Evolutionary conservation across 2,797 vertebrate genomes (phyloP).

Genomic region (Staurois parvus): DNA sequence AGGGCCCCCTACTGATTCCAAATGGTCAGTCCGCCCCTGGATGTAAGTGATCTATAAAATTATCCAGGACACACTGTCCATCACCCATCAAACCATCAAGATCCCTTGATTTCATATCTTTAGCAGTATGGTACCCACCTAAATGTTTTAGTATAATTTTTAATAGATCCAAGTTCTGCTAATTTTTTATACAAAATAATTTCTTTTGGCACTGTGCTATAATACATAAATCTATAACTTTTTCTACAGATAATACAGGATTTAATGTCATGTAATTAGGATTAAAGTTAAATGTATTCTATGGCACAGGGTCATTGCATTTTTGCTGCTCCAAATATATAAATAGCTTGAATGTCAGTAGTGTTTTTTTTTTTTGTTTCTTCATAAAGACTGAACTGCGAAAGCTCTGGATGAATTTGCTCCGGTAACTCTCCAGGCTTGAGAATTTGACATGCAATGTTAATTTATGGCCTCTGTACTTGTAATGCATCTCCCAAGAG

Average conservation of each 20-base stretch:
- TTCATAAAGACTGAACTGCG: constrained; percentile 29
- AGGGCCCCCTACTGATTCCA: no score
- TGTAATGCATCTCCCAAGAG: constrained; percentile 55
- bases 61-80: no score
- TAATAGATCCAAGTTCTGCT: neutral
- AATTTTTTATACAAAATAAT: neutral
- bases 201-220: neutral
- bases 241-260: neutral
- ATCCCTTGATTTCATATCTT: no score
- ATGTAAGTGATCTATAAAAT: no score
- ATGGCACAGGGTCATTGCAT: constrained; percentile 16
- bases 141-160: neutral
- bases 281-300: constrained; percentile 32
- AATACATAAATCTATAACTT: neutral
- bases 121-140: neutral
- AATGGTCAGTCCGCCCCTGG: no score
- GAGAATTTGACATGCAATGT: constrained; percentile 58
- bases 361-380: constrained; percentile 10
- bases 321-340: constrained; percentile 26
- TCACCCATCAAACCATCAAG: no score
- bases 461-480: constrained; percentile 55
- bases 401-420: constrained; percentile 46
- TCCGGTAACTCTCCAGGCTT: constrained; percentile 35
- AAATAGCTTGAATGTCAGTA: constrained; percentile 37
- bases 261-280: constrained; percentile 12